Evolutionary conservation across 2,888 invertebrate genomes (phyloP), one percentile per base, ranked within the genome.

Genomic region (Steinernema carpocapsae): DNA sequence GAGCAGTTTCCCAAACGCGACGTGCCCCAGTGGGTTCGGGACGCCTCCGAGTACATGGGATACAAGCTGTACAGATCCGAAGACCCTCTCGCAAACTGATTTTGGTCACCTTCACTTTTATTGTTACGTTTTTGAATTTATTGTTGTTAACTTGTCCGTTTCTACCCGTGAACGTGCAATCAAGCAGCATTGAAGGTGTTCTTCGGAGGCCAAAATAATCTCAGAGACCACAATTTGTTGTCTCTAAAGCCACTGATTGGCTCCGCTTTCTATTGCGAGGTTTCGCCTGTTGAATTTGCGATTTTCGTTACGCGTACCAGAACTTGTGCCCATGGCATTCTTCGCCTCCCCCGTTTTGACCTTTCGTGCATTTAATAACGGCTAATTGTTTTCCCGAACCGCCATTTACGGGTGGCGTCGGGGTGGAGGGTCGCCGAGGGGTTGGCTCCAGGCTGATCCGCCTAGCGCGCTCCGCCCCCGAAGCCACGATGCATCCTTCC

Each of bases 11-110:
- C 70, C 22, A 71, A 71, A 17, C 77, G 72, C 4, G 76, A 77
- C 1, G 71, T 81, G 19, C 86, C 86, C 6, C 73, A 82, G 42
- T 86, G 86, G 86, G 83, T 84, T 0, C 73, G 74, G 37, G 84
- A 85, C 71, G 86, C 84, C 12, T 78, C 78, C 14, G 78, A 80
- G 26, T 78, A 80, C 70, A 80, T 83, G 80, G 83, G 83, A 45
- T 83, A 82, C 46, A 77, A 19, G 48, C 4, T 48, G 48, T n/a
- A 48, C 17, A 48, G 48, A 48, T 37, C 37, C 37, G 48, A 48
- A 48, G 17, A 4, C 17, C 48, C 4, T 4, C 48, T 48, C 19
- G 48, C 48, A 19, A 48, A 48, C 19, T 48, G 48, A 48, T n/a
- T 14, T 19, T 48, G 48, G 48, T 10, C 37, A 10, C 10, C 10